Base-by-base conservation (phyloP, 2,797 vertebrate genomes). In the Acanthurus lineatus region DNA sequence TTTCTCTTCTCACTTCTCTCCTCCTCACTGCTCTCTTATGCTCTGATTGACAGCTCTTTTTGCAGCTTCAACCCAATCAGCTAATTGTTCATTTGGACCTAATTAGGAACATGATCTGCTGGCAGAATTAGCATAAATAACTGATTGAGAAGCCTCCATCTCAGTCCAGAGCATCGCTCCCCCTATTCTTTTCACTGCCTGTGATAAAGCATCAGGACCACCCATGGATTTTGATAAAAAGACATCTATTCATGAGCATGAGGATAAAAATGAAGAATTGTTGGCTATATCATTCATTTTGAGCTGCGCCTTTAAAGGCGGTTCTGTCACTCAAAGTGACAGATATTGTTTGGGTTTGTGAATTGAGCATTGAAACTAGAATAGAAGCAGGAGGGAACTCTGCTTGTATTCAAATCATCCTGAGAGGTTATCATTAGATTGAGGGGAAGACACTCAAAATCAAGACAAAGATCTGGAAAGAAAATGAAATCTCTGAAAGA, bases 51-150 rank as follows among this genome's bases (percentile, higher is more conserved):
- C 91, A 72, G 83, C 68, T 76, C 82, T 71, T 89, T 88, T 71
- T 75, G 20, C 76, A 25, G 79, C 75, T 84, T 79, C 82, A 79
- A 77, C 74, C 86, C 81, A 91, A 88, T 93, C 89, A 89, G 78
- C 77, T 88, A 92, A 92, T 92, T 90, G 89, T 87, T 90, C 76
- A 86, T 87, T 90, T 86, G 83, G 86, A 88, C 84, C 87, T 91
- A 88, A 91, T 91, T 79, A 80, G 88, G 69, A 89, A 49, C 86
- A 75, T 59, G 85, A 89, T 87, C 84, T 38, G 60, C 82, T 28
- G 59, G 75, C 76, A 67, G 73, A 67, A 89, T 92, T 90, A 83
- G 81, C 93, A 92, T 91, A 90, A 90, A 92, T 85, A 75, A 79
- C 81, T 81, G 79, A 86, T 92, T 80, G 38, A 75, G 72, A 78